Percentiles rank a stretch among this genome's conserved stretches.
phyloP scores from a whole-genome alignment of 2,888 invertebrate species.

The Geotrupes spiniger region DNA sequence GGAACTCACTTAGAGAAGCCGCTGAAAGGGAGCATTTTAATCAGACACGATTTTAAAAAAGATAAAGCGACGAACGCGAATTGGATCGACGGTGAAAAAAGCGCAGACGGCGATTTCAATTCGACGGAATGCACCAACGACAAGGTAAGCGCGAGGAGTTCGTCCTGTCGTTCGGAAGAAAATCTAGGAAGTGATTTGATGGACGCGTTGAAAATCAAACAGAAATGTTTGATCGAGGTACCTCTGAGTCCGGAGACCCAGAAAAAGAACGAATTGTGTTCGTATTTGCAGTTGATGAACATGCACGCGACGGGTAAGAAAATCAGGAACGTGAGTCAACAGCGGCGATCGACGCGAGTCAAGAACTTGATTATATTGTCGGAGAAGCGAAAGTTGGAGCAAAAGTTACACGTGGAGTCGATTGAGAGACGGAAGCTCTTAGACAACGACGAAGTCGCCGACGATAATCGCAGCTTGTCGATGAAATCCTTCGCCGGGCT shows the following conservation, averaged over 20 bases:
- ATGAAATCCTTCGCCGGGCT: slow-evolving; percentile 12
- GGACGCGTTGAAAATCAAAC: background rate
- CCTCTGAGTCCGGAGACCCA: slow-evolving; percentile 42
- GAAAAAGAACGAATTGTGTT: slow-evolving; percentile 45
- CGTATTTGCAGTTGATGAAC: slow-evolving; percentile 45
- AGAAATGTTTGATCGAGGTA: slow-evolving; percentile 10
- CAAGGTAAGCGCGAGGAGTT: too few relatives aligned
- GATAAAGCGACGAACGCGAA: slow-evolving; percentile 5
- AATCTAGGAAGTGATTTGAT: too few relatives aligned
- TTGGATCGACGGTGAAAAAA: background rate
- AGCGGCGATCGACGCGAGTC: slow-evolving; percentile 44
- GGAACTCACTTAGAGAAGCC: background rate
- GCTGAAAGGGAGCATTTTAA: slow-evolving; percentile 11
- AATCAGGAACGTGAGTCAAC: slow-evolving; percentile 36
- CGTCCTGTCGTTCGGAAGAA: too few relatives aligned
- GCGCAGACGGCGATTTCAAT: background rate
- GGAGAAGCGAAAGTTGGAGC: slow-evolving; percentile 28
- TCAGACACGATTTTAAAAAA: slow-evolving; percentile 12
- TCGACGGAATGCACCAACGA: background rate
- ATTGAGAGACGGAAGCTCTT: slow-evolving; percentile 9
- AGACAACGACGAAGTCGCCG: background rate
- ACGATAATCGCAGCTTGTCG: background rate
- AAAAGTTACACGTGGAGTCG: slow-evolving; percentile 21
- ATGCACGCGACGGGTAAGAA: slow-evolving; percentile 41
- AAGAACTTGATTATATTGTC: slow-evolving; percentile 39